phyloP scores from a whole-genome alignment of 2,797 vertebrate species.

The Allochrocebus solatus region DNA sequence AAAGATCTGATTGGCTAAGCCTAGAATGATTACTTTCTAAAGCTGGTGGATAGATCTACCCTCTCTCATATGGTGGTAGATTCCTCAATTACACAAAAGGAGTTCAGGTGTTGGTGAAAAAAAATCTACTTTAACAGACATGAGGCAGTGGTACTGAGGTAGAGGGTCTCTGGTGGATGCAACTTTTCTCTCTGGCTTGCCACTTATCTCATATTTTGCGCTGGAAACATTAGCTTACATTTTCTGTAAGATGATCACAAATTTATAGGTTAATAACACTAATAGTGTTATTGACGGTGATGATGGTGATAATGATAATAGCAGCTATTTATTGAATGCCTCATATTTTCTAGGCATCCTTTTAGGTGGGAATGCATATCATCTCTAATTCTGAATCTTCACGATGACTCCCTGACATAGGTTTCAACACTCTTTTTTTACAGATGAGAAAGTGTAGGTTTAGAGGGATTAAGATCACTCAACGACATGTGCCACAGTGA shows the following conservation, averaged over 20 bases:
- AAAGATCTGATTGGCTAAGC: not conserved
- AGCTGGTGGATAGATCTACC: not conserved
- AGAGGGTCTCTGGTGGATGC: not conserved
- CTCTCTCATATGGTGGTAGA: not conserved
- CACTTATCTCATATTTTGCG: not conserved
- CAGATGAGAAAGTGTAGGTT: not conserved
- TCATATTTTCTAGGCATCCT: not conserved
- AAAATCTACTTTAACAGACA: not conserved
- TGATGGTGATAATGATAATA: not conserved
- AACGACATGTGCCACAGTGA: not conserved
- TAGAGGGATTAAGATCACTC: not conserved
- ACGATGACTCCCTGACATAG: not conserved
- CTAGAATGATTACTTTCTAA: not conserved
- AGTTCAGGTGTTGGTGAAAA: not conserved
- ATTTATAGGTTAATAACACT: not conserved
- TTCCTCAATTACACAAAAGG: not conserved
- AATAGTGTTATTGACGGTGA: not conserved
- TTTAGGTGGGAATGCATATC: not conserved
- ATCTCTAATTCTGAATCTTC: slow-evolving; percentile 30
- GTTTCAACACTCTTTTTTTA: not conserved
- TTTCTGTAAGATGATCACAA: slow-evolving; percentile 33
- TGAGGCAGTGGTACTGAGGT: not conserved
- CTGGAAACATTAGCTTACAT: not conserved
- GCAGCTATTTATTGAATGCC: not conserved
- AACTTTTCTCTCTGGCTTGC: not conserved